These are phyloP conservation scores for Drosophila bunnanda DNA, from an alignment of 2,888 invertebrate species.

Conservation along the genomic window DNA sequence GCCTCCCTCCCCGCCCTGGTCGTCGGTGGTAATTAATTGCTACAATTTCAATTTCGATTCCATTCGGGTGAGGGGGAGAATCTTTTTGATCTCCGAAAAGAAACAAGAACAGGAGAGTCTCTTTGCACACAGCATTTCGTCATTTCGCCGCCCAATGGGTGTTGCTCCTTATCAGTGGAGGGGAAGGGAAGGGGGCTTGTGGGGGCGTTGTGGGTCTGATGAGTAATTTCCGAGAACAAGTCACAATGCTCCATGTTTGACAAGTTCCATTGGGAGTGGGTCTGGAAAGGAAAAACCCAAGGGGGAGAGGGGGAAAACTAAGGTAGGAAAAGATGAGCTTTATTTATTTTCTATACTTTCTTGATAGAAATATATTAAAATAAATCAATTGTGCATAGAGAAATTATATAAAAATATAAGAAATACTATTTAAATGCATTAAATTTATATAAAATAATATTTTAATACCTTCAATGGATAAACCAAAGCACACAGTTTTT, in stretches of 20 bases:
- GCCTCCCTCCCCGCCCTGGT: neutral
- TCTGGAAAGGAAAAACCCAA: neutral
- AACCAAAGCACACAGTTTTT: too few relatives aligned
- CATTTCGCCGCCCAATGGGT: conserved; percentile 48
- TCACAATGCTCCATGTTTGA: conserved; percentile 37
- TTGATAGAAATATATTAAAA: neutral
- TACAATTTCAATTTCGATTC: conserved; percentile 69
- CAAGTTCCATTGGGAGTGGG: conserved; percentile 29
- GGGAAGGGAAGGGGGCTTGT: neutral
- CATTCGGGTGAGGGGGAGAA: conserved; percentile 26
- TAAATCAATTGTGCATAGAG: neutral
- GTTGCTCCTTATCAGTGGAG: conserved; percentile 27
- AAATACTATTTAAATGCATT: too few relatives aligned
- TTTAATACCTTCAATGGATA: too few relatives aligned
- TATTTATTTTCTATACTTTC: neutral
- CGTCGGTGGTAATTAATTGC: conserved; percentile 70
- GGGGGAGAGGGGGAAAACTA: neutral
- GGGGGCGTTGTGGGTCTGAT: conserved; percentile 41
- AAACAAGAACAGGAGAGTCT: conserved; percentile 32
- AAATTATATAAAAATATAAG: too few relatives aligned
- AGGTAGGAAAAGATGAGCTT: neutral
- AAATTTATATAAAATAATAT: neutral
- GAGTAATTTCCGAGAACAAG: conserved; percentile 72
- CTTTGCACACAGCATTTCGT: conserved; percentile 66
- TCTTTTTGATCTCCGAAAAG: conserved; percentile 63